phyloP scores from a whole-genome alignment of 2,797 vertebrate genomes.

The Microhierax caerulescens region DNA sequence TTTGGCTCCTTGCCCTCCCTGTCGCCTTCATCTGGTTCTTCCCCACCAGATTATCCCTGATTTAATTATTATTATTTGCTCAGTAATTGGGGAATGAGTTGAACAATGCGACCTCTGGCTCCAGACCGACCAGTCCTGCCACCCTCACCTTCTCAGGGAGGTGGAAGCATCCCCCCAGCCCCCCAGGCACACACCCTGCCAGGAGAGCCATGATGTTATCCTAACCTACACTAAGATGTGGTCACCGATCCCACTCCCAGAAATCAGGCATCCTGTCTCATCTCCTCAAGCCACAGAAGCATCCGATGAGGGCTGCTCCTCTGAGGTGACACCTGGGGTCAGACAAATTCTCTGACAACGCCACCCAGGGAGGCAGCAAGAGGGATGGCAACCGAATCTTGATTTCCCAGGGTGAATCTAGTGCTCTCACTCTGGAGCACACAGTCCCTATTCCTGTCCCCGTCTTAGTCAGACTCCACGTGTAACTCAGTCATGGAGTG shows the following conservation, averaged over 20 bases:
- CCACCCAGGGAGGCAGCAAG: not conserved
- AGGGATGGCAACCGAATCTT: not conserved
- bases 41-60: not conserved
- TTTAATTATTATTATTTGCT: not conserved
- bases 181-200: not conserved
- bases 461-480: not conserved
- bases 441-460: not conserved
- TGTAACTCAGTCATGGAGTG: not conserved
- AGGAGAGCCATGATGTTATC: not conserved
- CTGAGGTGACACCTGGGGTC: not conserved
- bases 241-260: not conserved
- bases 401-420: not conserved
- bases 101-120: rapidly evolving
- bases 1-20: not conserved
- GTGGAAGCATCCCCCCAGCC: not conserved
- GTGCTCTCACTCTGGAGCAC: not conserved
- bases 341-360: not conserved
- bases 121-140: not conserved
- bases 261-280: not conserved
- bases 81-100: not conserved
- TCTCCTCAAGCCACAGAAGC: not conserved
- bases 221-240: rapidly evolving
- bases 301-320: not conserved
- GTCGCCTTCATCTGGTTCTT: not conserved
- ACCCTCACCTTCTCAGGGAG: not conserved